Evolutionary conservation across 2,113 vertebrate genomes (phyloP).

Genomic region (Amia ocellicauda): DNA sequence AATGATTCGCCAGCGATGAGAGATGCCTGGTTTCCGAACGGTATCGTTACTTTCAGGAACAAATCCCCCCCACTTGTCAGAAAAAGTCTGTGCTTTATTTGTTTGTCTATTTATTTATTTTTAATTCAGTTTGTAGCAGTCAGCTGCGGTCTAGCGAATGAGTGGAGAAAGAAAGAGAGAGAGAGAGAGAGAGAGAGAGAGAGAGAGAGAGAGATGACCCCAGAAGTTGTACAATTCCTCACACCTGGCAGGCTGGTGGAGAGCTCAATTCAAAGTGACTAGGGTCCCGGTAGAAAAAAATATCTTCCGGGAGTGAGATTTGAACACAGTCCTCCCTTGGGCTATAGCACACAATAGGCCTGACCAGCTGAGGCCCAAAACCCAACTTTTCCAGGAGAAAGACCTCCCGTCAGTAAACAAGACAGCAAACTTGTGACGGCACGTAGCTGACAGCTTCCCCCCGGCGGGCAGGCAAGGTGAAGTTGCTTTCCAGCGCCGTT

Average conservation of each 20-base stretch:
- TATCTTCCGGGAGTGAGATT: constrained; percentile 19
- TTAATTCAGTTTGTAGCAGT: no score
- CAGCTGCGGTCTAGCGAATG: no score
- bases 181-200: no score
- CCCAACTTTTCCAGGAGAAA: not conserved
- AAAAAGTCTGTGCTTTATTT: no score
- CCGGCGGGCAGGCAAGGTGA: constrained; percentile 63
- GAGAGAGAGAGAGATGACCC: no score
- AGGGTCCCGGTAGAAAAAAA: constrained; percentile 21
- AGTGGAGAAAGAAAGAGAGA: no score
- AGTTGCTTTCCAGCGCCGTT: constrained; percentile 54
- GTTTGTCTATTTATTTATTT: no score
- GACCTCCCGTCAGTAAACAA: constrained; percentile 32
- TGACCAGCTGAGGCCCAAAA: constrained; percentile 22
- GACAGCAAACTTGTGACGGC: constrained; percentile 27
- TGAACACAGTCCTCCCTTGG: constrained; percentile 23
- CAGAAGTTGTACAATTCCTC: constrained; percentile 21
- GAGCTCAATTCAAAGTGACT: constrained; percentile 24
- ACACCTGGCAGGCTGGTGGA: constrained; percentile 16
- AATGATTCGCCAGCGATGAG: no score
- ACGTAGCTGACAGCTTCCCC: constrained; percentile 70
- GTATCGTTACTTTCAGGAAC: no score
- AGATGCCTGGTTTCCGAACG: no score
- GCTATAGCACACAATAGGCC: not conserved
- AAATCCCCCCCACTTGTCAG: no score